A percentile compares a stretch with the other conserved stretches of the same genome.
phyloP scores from a whole-genome alignment of 2,113 vertebrate genomes.

The Thryonomys swinderianus region DNA sequence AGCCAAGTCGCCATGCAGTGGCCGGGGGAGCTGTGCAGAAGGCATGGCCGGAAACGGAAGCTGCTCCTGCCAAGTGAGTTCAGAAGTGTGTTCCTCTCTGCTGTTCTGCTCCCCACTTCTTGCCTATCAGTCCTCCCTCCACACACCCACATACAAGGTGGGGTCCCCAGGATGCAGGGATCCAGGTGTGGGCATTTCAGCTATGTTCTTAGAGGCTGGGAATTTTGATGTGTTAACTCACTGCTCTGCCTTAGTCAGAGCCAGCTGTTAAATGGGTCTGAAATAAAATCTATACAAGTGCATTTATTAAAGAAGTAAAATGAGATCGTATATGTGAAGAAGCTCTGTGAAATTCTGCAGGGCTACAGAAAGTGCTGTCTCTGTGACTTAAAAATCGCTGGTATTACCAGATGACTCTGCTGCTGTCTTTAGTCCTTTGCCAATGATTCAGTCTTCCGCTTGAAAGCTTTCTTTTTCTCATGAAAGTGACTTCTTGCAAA shows the following conservation, averaged over 20 bases:
- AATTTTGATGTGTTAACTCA: neutral
- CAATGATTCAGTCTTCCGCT: fast-evolving
- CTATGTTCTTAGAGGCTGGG: neutral
- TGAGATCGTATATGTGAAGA: neutral
- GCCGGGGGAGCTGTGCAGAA: conserved; percentile 90
- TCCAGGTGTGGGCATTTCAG: neutral
- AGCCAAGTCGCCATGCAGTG: conserved; percentile 86
- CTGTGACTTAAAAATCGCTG: neutral
- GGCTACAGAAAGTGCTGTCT: neutral
- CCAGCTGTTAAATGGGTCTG: neutral
- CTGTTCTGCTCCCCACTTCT: neutral
- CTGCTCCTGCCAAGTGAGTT: conserved; percentile 91
- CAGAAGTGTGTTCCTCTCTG: neutral
- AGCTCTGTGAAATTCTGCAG: neutral
- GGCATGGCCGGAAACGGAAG: conserved; percentile 91
- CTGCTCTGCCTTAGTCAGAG: neutral
- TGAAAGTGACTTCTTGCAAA: neutral
- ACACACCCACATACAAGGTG: neutral
- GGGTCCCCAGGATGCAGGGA: neutral
- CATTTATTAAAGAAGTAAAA: neutral
- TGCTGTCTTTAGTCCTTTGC: neutral
- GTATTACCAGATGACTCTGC: too few relatives aligned
- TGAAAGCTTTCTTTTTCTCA: conserved; percentile 8
- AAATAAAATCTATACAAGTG: neutral
- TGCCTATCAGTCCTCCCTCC: neutral